These are phyloP conservation scores for Pterostichus niger DNA, from an alignment of 2,888 invertebrate species.

Conservation along the genomic window DNA sequence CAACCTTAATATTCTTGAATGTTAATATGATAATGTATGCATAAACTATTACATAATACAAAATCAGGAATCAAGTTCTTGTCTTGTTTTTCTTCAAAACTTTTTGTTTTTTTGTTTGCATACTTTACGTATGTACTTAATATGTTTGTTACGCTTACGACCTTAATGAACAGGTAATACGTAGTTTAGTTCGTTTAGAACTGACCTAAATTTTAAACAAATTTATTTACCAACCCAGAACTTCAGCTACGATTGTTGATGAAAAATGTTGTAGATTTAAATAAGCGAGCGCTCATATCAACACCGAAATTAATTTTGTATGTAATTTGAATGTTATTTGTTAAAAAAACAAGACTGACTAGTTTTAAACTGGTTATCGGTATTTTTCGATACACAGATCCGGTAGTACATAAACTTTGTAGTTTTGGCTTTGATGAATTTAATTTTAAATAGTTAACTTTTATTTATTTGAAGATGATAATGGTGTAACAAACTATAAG, in stretches of 20 bases:
- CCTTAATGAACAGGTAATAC: conserved; percentile 34
- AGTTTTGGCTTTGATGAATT: neutral
- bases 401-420: conserved; percentile 8
- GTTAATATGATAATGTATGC: conserved; percentile 26
- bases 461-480: conserved; percentile 18
- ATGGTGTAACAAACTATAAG: neutral
- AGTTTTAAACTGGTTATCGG: neutral
- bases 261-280: neutral
- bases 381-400: neutral
- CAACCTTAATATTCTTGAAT: conserved; percentile 24
- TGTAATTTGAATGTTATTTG: conserved; percentile 1
- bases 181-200: conserved; percentile 6
- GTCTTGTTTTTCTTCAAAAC: conserved; percentile 7
- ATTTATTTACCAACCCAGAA: neutral
- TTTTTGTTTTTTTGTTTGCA: conserved; percentile 35
- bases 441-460: neutral
- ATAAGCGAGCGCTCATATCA: conserved; percentile 2
- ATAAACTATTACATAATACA: conserved; percentile 29
- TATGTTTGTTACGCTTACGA: conserved; percentile 30
- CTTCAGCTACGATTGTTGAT: neutral
- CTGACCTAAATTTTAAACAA: conserved; percentile 20
- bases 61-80: conserved; percentile 27
- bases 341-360: conserved; percentile 13
- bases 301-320: conserved; percentile 1
- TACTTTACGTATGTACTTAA: conserved; percentile 21